phyloP scores from a whole-genome alignment of 1,140 invertebrate species.

The Laodelphax striatellus region DNA sequence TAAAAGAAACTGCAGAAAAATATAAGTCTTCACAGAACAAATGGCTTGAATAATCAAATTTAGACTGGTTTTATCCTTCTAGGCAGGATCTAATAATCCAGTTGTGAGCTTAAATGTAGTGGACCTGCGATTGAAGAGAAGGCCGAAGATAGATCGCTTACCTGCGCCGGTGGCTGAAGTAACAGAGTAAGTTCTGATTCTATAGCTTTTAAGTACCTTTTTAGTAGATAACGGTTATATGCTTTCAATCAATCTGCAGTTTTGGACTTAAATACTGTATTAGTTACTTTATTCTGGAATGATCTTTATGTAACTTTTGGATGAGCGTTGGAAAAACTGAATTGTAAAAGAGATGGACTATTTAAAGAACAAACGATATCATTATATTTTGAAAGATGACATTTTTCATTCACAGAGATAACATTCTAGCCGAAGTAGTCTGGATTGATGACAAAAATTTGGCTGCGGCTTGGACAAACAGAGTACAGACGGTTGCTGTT shows the following conservation, averaged over 20 bases:
- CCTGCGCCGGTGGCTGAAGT: background rate
- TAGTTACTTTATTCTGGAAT: too few species aligned
- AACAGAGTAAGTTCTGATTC: background rate
- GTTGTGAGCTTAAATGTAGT: conserved; percentile 53
- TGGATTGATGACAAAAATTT: conserved; percentile 55
- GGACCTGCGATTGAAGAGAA: conserved; percentile 32
- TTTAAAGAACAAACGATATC: too few species aligned
- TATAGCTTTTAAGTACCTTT: background rate
- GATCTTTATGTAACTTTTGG: too few species aligned
- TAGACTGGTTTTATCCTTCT: conserved; percentile 22
- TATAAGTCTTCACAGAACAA: too few species aligned
- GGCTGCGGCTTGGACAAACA: conserved; percentile 67
- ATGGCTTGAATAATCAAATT: too few species aligned
- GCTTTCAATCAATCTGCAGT: too few species aligned
- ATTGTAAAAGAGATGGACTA: too few species aligned
- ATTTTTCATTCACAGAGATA: conserved; percentile 33
- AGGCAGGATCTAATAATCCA: conserved; percentile 68
- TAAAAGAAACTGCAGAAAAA: too few species aligned
- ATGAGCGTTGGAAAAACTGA: too few species aligned
- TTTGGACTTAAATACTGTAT: too few species aligned
- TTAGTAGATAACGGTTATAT: too few species aligned
- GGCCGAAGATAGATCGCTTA: background rate
- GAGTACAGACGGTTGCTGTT: conserved; percentile 62
- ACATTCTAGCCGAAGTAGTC: conserved; percentile 56
- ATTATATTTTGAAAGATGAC: too few species aligned